phyloP scores from a whole-genome alignment of 2,888 invertebrate species.

The Dynastes hyllus region DNA sequence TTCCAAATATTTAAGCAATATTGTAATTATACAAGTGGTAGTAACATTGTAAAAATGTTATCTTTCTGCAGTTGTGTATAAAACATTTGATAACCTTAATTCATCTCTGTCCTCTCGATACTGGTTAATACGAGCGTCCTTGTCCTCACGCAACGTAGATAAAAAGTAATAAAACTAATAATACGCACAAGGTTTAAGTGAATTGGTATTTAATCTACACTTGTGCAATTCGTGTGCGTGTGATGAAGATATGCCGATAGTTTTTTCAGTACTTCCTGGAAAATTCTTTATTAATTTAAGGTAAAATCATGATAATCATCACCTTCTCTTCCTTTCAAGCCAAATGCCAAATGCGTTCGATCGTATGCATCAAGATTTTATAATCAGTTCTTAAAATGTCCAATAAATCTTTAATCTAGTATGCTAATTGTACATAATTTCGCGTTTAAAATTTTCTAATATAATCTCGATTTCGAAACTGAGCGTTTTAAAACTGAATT shows the following conservation, averaged over 20 bases:
- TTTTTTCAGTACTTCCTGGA: too few species aligned
- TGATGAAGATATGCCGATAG: too few species aligned
- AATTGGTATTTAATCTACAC: slow-evolving; percentile 17
- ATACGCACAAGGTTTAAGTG: slow-evolving; percentile 12
- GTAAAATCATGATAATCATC: too few species aligned
- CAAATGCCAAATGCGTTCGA: too few species aligned
- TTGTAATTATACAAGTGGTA: too few species aligned
- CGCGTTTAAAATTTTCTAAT: neutral
- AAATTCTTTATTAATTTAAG: too few species aligned
- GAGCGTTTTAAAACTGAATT: neutral
- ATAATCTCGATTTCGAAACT: neutral
- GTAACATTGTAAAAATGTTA: neutral
- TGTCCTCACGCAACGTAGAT: slow-evolving; percentile 17
- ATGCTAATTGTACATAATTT: slow-evolving; percentile 11
- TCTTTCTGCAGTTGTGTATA: neutral
- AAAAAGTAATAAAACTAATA: slow-evolving; percentile 25
- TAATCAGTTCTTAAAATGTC: neutral
- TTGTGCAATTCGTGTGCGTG: neutral
- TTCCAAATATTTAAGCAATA: too few species aligned
- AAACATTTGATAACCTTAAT: slow-evolving; percentile 17
- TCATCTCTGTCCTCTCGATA: slow-evolving; percentile 10
- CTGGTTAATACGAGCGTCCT: slow-evolving; percentile 6
- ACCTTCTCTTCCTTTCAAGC: too few species aligned
- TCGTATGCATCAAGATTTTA: neutral
- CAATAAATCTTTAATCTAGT: neutral